phyloP scores from a whole-genome alignment of 1,140 invertebrate genomes.

The Lucilia sericata region DNA sequence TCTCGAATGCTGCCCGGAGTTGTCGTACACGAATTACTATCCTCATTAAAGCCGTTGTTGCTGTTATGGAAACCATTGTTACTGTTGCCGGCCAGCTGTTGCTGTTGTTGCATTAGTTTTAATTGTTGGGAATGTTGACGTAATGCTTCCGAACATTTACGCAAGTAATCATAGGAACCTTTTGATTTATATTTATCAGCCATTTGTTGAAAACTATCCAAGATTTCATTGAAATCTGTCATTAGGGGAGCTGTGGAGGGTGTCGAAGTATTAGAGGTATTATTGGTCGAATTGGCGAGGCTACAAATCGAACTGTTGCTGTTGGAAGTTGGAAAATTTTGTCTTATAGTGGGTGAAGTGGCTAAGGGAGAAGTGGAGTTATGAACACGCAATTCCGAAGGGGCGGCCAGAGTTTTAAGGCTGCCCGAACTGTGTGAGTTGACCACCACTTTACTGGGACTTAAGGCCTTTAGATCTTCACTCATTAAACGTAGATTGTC shows the following conservation, averaged over 20 bases:
- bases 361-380: conserved; percentile 57
- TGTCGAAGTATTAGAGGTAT: conserved; percentile 58
- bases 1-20: conserved; percentile 73
- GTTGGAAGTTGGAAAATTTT: not conserved
- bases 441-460: conserved; percentile 59
- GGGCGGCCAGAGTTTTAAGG: conserved; percentile 55
- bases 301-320: conserved; percentile 29
- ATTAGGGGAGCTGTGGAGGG: conserved; percentile 62
- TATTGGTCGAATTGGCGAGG: conserved; percentile 40
- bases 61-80: conserved; percentile 43
- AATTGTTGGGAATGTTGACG: conserved; percentile 63
- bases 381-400: conserved; percentile 56
- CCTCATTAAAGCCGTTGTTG: conserved; percentile 48
- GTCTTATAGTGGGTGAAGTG: conserved; percentile 51
- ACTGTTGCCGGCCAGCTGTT: conserved; percentile 50
- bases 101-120: conserved; percentile 60
- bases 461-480: conserved; percentile 65
- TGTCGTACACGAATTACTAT: conserved; percentile 67
- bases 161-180: conserved; percentile 67
- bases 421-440: conserved; percentile 56
- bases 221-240: conserved; percentile 65
- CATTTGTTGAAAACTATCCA: conserved; percentile 67
- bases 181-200: conserved; percentile 67
- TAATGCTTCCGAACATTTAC: conserved; percentile 66
- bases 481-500: conserved; percentile 66